A percentile compares a stretch with the other conserved stretches of the same genome.
phyloP scores from a whole-genome alignment of 2,797 vertebrate genomes.

The Phrynocephalus forsythii region DNA sequence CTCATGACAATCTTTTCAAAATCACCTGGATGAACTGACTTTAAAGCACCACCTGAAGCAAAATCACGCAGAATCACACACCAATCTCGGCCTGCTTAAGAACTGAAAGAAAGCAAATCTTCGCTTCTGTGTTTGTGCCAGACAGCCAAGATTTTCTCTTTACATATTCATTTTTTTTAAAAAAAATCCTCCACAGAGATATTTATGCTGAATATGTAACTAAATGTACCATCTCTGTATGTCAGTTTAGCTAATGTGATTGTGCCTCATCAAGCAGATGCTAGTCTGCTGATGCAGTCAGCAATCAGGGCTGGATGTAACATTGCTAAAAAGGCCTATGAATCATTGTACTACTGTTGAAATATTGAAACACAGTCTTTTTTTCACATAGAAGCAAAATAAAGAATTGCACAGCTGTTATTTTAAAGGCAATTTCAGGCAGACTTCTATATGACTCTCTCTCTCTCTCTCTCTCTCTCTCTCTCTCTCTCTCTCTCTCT shows the following conservation, averaged over 20 bases:
- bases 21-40: background rate
- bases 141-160: background rate
- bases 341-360: background rate
- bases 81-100: background rate
- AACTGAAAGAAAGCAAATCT: background rate
- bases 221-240: background rate
- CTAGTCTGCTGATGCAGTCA: background rate
- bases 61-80: background rate
- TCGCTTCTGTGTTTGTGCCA: background rate
- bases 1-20: background rate
- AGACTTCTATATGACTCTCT: background rate
- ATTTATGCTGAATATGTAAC: background rate
- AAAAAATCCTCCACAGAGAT: background rate
- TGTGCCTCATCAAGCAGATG: background rate
- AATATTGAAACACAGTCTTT: background rate
- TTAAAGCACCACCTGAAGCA: background rate
- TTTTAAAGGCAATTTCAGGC: background rate
- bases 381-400: background rate
- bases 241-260: background rate
- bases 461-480: background rate
- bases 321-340: background rate
- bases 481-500: background rate
- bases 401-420: conserved; percentile 1
- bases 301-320: conserved; percentile 21
- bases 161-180: background rate